Evolutionary conservation across 2,888 invertebrate genomes (phyloP).

Genomic region (Cryptocephalus moraei): DNA sequence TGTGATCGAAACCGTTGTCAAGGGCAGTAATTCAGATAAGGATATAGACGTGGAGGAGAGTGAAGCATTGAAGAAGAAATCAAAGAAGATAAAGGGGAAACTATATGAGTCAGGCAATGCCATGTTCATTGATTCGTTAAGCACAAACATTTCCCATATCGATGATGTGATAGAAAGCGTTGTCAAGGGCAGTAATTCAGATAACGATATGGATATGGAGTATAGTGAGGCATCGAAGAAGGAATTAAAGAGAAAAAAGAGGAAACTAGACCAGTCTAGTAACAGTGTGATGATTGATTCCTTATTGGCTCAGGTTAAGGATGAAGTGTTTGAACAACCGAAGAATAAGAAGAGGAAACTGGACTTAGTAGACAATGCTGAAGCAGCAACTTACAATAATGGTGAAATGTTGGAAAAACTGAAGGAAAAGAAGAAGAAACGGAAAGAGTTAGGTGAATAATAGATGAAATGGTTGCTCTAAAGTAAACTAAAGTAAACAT

Average conservation of each 20-base stretch:
- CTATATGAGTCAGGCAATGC: too few species aligned
- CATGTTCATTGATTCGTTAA: too few species aligned
- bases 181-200: conserved; percentile 1
- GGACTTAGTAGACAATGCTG: background rate
- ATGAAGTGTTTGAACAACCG: background rate
- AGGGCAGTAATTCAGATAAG: too few species aligned
- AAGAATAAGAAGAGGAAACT: background rate
- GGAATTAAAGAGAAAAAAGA: conserved; percentile 1
- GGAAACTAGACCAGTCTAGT: background rate
- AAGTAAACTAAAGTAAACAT: too few species aligned
- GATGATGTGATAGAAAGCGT: background rate
- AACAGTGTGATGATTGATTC: background rate
- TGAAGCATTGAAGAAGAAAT: too few species aligned
- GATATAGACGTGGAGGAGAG: too few species aligned
- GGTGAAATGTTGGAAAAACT: background rate
- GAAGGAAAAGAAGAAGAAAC: background rate
- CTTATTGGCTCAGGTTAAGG: background rate
- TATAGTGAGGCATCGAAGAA: background rate
- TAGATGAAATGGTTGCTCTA: too few species aligned
- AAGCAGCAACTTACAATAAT: background rate
- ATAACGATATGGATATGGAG: conserved; percentile 2
- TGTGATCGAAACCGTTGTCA: too few species aligned
- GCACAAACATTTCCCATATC: background rate
- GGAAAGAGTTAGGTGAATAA: background rate
- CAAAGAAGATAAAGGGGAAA: too few species aligned